Percentiles rank a stretch among this genome's conserved stretches.
phyloP scores from a whole-genome alignment of 2,113 vertebrate species.

The Nibea albiflora region DNA sequence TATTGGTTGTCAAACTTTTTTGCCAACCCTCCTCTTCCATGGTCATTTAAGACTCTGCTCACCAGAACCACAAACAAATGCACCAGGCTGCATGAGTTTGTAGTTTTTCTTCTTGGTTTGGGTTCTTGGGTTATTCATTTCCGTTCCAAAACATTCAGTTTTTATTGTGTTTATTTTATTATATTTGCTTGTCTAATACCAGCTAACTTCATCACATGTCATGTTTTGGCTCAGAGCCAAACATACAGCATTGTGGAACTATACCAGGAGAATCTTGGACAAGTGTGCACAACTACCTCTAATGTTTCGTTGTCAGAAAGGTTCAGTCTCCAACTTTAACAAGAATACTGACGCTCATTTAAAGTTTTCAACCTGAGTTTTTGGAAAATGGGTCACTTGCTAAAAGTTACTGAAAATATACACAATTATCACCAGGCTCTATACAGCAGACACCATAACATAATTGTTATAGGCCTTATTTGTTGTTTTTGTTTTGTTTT shows the following conservation, averaged over 20 bases:
- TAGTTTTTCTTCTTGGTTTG: too few relatives aligned
- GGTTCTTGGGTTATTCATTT: too few relatives aligned
- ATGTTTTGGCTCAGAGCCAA: too few relatives aligned
- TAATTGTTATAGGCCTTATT: too few relatives aligned
- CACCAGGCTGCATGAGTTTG: too few relatives aligned
- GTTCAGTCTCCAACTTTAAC: background rate
- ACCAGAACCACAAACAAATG: background rate
- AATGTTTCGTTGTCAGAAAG: background rate
- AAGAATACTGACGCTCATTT: background rate
- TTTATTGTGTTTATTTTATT: background rate
- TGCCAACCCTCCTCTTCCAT: background rate
- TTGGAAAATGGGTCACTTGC: background rate
- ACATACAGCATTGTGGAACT: too few relatives aligned
- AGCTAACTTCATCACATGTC: background rate
- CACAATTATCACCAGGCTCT: background rate
- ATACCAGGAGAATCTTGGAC: too few relatives aligned
- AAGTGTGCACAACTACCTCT: background rate
- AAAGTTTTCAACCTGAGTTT: background rate
- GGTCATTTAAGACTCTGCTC: background rate
- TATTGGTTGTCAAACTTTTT: background rate
- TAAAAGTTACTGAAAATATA: background rate
- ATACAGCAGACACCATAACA: too few relatives aligned
- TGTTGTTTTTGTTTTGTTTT: too few relatives aligned
- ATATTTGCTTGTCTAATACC: background rate
- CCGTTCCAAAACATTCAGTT: background rate